Evolutionary conservation across 1,140 invertebrate genomes (phyloP).

Genomic region (Nylanderia fulva): DNA sequence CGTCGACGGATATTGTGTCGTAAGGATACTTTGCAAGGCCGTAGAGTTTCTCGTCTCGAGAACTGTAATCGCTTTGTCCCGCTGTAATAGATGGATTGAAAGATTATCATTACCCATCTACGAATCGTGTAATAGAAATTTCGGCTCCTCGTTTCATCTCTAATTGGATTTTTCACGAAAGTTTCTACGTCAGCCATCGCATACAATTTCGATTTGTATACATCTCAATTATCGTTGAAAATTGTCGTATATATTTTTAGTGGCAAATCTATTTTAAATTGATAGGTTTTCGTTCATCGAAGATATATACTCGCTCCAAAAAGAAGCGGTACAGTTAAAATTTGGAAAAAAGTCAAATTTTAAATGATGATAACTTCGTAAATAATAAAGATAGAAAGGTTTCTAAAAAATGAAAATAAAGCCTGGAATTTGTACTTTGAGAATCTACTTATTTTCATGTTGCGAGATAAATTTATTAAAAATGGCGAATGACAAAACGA

Average conservation of each 20-base stretch:
- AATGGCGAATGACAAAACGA: no score
- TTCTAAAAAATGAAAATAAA: no score
- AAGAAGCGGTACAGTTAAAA: no score
- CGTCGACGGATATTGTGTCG: slow-evolving; percentile 7
- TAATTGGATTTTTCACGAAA: neutral
- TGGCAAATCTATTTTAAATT: neutral
- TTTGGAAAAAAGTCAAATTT: no score
- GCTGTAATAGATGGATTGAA: neutral
- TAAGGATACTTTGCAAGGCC: slow-evolving; percentile 17
- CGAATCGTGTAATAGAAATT: neutral
- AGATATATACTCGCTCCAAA: no score
- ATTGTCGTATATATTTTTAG: neutral
- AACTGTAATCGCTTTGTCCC: slow-evolving; percentile 3
- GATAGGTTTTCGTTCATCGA: neutral
- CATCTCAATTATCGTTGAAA: neutral
- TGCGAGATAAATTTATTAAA: no score
- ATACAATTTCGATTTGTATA: slow-evolving; percentile 4
- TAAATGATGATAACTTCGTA: no score
- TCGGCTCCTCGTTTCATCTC: neutral
- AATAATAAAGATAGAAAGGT: no score
- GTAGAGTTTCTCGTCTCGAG: neutral
- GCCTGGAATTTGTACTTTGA: no score
- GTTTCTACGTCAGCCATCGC: neutral
- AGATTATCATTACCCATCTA: slow-evolving; percentile 11
- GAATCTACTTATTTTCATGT: no score